A percentile compares a stretch with the other conserved stretches of the same genome.
These are phyloP conservation scores for Macroramphosus scolopax DNA, from an alignment of 2,797 vertebrate genomes.

Conservation along the genomic window DNA sequence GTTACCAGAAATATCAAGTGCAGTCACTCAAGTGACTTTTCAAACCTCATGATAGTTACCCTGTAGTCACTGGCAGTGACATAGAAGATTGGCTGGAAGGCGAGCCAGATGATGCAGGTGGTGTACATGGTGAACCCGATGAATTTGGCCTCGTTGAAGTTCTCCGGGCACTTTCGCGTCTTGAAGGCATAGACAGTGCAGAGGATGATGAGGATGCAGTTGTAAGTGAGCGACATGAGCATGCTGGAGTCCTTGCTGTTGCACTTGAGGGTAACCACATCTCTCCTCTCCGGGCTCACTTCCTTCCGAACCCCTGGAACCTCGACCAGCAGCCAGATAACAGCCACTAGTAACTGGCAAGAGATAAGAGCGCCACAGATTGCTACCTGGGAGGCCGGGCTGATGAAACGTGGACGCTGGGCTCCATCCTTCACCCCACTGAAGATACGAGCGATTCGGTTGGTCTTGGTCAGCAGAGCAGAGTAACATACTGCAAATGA, in stretches of 20 bases:
- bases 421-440: constrained; percentile 92
- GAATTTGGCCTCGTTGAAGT: constrained; percentile 99
- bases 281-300: constrained; percentile 86
- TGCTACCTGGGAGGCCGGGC: constrained; percentile 92
- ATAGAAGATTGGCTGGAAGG: constrained; percentile 98
- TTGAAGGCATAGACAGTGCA: constrained; percentile 99
- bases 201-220: constrained; percentile 93
- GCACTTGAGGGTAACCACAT: constrained; percentile 95
- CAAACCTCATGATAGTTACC: constrained; percentile 79
- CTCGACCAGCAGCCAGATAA: constrained; percentile 93
- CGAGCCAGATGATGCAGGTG: constrained; percentile 99
- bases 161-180: constrained; percentile 97
- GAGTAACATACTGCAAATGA: constrained; percentile 98
- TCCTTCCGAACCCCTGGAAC: constrained; percentile 93
- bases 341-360: constrained; percentile 91
- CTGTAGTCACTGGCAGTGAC: constrained; percentile 98
- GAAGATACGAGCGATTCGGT: constrained; percentile 96
- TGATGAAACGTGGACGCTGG: constrained; percentile 93
- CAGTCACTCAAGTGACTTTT: constrained; percentile 5
- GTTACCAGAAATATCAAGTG: constrained; percentile 8
- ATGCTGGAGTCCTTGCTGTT: constrained; percentile 95
- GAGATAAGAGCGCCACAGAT: constrained; percentile 95
- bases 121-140: constrained; percentile 99
- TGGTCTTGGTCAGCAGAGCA: constrained; percentile 95
- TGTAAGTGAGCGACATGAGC: constrained; percentile 94